Conservation (phyloP, 2,113 vertebrate species). For the Syngnathoides biaculeatus region DNA sequence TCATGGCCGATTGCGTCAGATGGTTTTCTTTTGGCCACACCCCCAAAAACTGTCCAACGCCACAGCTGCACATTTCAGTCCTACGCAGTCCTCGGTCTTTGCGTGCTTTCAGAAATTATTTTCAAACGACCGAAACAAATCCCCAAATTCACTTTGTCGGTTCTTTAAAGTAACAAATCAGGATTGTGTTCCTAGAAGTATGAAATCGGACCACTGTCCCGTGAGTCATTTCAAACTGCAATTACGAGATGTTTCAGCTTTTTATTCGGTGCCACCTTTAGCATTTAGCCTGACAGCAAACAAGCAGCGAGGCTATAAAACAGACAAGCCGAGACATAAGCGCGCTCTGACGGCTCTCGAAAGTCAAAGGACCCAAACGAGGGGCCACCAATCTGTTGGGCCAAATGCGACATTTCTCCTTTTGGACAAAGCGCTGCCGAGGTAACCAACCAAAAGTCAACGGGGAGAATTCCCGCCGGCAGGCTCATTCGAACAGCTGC, state of each 20-base stretch:
- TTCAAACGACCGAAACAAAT: too few species aligned
- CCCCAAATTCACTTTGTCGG: too few species aligned
- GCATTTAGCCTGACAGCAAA: constrained; percentile 28
- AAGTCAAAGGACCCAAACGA: constrained; percentile 45
- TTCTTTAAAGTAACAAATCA: too few species aligned
- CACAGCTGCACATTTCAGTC: too few species aligned
- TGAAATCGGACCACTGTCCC: too few species aligned
- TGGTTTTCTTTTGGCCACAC: too few species aligned
- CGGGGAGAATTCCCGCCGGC: constrained; percentile 28
- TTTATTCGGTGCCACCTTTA: constrained; percentile 38
- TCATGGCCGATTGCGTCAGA: too few species aligned
- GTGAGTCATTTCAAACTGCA: too few species aligned
- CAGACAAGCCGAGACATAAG: neutral
- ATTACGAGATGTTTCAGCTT: constrained; percentile 7
- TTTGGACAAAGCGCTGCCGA: constrained; percentile 43
- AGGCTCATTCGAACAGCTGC: constrained; percentile 26
- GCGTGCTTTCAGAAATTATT: too few species aligned
- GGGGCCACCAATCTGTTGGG: constrained; percentile 13
- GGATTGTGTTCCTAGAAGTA: too few species aligned
- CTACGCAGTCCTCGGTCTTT: too few species aligned
- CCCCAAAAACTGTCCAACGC: too few species aligned
- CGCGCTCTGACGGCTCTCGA: constrained; percentile 40
- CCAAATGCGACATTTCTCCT: constrained; percentile 44
- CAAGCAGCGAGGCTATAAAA: constrained; percentile 41
- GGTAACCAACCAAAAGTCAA: constrained; percentile 58